Conservation (phyloP, 2,888 invertebrate genomes). For the Cheilosia urbana region DNA sequence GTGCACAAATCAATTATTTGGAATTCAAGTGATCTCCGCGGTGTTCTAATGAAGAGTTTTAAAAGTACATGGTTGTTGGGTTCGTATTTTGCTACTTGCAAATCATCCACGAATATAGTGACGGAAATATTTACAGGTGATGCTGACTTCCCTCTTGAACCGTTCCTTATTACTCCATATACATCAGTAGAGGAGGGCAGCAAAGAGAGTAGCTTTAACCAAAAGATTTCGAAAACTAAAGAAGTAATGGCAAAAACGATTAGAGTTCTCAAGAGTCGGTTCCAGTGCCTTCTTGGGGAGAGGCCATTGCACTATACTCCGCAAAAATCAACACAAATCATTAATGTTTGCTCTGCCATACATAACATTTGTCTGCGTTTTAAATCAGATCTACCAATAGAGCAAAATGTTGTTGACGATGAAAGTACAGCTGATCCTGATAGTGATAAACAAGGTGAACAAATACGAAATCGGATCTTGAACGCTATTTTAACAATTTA, state of each 20-base stretch:
- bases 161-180: conserved; percentile 52
- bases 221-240: too few relatives aligned
- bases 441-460: conserved; percentile 1
- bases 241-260: conserved; percentile 34
- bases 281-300: conserved; percentile 31
- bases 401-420: background rate
- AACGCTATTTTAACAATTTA: conserved; percentile 5
- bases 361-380: conserved; percentile 47
- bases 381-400: background rate
- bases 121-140: conserved; percentile 14
- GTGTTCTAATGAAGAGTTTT: background rate
- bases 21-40: conserved; percentile 4
- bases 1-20: conserved; percentile 3
- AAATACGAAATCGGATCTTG: conserved; percentile 10
- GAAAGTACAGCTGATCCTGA: background rate
- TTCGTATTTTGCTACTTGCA: background rate
- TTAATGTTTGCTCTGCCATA: conserved; percentile 35
- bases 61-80: conserved; percentile 15
- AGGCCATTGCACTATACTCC: conserved; percentile 41
- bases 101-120: background rate
- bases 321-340: conserved; percentile 39
- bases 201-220: too few relatives aligned
- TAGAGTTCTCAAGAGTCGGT: conserved; percentile 34
- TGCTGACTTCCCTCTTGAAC: conserved; percentile 49
- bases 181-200: conserved; percentile 9